phyloP scores from a whole-genome alignment of 2,888 invertebrate species.

The Nycteola revayana region DNA sequence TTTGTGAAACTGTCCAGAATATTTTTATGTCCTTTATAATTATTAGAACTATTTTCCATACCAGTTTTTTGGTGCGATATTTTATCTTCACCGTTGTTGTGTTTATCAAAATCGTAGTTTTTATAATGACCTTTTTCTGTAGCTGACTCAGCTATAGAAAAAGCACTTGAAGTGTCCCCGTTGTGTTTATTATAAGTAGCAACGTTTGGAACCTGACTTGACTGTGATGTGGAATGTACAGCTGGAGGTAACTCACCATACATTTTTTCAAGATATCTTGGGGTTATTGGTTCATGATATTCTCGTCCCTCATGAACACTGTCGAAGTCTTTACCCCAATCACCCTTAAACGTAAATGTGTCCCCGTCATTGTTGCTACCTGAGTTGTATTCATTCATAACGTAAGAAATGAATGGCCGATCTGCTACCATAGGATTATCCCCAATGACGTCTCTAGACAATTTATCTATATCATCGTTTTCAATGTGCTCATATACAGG shows the following conservation, averaged over 20 bases:
- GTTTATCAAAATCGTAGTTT: conserved; percentile 37
- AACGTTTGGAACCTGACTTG: too few relatives aligned
- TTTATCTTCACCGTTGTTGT: conserved; percentile 35
- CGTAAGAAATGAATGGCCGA: conserved; percentile 60
- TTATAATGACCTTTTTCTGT: conserved; percentile 35
- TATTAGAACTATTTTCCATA: conserved; percentile 37
- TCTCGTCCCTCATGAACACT: conserved; percentile 16
- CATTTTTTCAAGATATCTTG: too few relatives aligned
- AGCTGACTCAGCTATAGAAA: neutral
- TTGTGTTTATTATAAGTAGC: too few relatives aligned
- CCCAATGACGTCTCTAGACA: conserved; percentile 18
- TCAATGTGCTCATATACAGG: conserved; percentile 60
- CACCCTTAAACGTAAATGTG: conserved; percentile 51
- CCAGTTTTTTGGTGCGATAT: conserved; percentile 36
- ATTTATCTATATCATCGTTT: conserved; percentile 34
- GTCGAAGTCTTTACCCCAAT: conserved; percentile 56
- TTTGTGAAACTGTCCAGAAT: conserved; percentile 60
- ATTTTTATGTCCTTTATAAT: conserved; percentile 52
- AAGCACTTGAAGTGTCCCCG: too few relatives aligned
- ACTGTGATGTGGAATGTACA: too few relatives aligned
- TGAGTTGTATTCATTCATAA: conserved; percentile 56
- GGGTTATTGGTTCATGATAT: neutral
- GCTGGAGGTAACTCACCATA: too few relatives aligned
- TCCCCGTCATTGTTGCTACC: conserved; percentile 55
- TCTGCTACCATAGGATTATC: conserved; percentile 57